Conservation (phyloP, 2,888 invertebrate species). For the Eledone cirrhosa region DNA sequence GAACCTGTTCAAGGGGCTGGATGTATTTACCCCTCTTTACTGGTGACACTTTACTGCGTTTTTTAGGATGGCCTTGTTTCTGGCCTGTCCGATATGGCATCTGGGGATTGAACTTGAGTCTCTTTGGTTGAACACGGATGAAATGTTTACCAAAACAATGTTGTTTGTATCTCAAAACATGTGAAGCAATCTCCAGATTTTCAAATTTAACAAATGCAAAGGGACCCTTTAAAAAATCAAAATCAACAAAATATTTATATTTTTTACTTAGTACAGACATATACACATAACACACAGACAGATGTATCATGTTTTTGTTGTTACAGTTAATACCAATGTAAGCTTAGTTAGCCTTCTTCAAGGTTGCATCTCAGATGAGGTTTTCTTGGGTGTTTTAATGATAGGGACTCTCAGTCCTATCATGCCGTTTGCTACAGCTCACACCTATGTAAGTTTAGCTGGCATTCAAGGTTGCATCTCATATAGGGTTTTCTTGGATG, state of each 20-base stretch:
- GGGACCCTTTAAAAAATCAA: conserved; percentile 29
- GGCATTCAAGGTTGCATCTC: too few species aligned
- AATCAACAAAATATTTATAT: too few species aligned
- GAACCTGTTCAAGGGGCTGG: too few species aligned
- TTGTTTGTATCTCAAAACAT: conserved; percentile 27
- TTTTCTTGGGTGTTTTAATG: too few species aligned
- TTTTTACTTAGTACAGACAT: too few species aligned
- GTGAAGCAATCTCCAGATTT: conserved; percentile 25
- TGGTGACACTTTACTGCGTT: conserved; percentile 17
- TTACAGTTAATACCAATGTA: too few species aligned
- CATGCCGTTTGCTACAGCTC: background rate
- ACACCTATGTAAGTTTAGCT: too few species aligned
- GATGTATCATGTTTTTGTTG: too few species aligned
- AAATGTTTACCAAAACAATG: conserved; percentile 29
- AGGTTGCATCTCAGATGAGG: too few species aligned
- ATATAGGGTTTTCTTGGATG: too few species aligned
- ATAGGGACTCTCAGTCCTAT: background rate
- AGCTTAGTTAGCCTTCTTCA: too few species aligned
- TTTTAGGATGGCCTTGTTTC: conserved; percentile 9
- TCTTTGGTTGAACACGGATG: conserved; percentile 34
- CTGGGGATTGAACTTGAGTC: conserved; percentile 25
- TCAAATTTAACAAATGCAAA: conserved; percentile 40
- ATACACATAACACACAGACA: too few species aligned
- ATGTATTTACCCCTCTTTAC: background rate
- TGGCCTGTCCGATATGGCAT: conserved; percentile 12